Evolutionary conservation across 2,113 vertebrate species (phyloP).

Genomic region (Cyprinodon brontotheroides): DNA sequence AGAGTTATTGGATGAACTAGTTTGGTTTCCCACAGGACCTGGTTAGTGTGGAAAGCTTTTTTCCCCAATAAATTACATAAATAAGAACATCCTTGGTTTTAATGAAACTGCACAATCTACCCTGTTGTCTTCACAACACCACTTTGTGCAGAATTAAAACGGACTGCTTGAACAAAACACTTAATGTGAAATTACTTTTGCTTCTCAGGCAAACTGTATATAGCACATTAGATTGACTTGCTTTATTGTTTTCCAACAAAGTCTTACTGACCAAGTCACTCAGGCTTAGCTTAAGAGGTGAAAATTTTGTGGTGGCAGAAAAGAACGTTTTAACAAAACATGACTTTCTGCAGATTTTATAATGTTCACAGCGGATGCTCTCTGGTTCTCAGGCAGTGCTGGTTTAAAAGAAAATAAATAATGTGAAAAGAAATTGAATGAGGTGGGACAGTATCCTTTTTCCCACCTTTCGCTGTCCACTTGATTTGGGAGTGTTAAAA

Average conservation of each 20-base stretch:
- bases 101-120: too few species aligned
- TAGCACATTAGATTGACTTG: too few species aligned
- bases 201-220: too few species aligned
- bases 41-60: too few species aligned
- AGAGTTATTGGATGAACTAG: not conserved
- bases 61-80: too few species aligned
- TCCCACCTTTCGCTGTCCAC: constrained; percentile 60
- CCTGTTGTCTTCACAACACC: too few species aligned
- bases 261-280: not conserved
- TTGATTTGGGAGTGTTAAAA: constrained; percentile 44
- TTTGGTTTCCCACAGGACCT: too few species aligned
- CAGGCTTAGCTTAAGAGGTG: not conserved
- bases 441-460: constrained; percentile 41
- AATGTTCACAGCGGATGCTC: not conserved
- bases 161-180: too few species aligned
- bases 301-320: not conserved
- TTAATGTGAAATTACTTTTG: too few species aligned
- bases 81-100: too few species aligned
- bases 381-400: not conserved
- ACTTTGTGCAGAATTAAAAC: too few species aligned
- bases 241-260: not conserved
- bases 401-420: not conserved
- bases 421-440: constrained; percentile 57
- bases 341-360: not conserved
- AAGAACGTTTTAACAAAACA: not conserved